These are phyloP conservation scores for Neodiprion lecontei DNA, from an alignment of 1,140 invertebrate genomes.

Conservation along the genomic window DNA sequence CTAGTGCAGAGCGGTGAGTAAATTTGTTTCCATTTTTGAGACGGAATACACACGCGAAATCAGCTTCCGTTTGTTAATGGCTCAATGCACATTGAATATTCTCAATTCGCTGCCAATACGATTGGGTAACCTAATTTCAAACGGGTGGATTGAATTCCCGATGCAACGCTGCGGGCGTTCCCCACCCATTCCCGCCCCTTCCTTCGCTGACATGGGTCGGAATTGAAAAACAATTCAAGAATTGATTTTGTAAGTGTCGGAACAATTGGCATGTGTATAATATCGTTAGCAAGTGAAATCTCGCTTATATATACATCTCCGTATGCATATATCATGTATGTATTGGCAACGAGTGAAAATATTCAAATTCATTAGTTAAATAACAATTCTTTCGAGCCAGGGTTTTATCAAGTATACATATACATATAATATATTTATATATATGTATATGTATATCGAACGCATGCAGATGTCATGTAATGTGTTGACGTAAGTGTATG, in stretches of 20 bases:
- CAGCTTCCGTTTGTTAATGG: slow-evolving; percentile 46
- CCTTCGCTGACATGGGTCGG: neutral
- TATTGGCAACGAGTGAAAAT: slow-evolving; percentile 6
- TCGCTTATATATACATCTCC: neutral
- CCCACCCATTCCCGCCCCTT: too few relatives aligned
- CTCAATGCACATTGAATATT: slow-evolving; percentile 50
- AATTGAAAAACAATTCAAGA: slow-evolving; percentile 2
- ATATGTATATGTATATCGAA: neutral
- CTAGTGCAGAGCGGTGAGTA: neutral
- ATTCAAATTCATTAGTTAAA: neutral
- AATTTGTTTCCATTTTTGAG: neutral
- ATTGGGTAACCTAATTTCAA: neutral
- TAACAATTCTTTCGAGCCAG: neutral
- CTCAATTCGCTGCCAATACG: slow-evolving; percentile 42
- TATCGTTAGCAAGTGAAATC: neutral
- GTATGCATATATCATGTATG: too few relatives aligned
- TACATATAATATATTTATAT: too few relatives aligned
- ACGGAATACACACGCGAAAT: slow-evolving; percentile 26
- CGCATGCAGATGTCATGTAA: slow-evolving; percentile 9
- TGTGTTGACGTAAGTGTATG: slow-evolving; percentile 8
- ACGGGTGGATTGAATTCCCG: neutral
- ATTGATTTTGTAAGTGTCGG: neutral
- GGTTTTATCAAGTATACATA: neutral
- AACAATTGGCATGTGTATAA: neutral
- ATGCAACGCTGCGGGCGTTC: neutral